phyloP scores from a whole-genome alignment of 1,140 invertebrate species.

The Geopemphigus sp. region DNA sequence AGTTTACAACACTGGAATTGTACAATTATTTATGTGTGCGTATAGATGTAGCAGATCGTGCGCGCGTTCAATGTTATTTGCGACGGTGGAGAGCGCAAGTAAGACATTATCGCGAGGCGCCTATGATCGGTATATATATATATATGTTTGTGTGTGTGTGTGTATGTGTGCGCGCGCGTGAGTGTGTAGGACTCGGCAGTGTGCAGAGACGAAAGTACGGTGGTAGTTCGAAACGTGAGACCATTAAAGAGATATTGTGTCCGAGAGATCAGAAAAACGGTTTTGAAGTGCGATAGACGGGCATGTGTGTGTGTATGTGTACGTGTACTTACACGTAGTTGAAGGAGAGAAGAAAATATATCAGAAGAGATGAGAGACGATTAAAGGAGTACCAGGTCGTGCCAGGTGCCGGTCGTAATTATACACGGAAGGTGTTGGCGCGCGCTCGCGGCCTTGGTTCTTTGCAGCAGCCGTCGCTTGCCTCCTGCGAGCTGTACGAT shows the following conservation, averaged over 20 bases:
- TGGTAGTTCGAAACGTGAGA: slow-evolving; percentile 31
- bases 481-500: too few species aligned
- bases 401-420: slow-evolving; percentile 42
- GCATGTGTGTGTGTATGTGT: background rate
- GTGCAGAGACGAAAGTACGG: background rate
- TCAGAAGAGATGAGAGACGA: slow-evolving; percentile 32
- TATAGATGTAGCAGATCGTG: background rate
- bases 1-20: too few species aligned
- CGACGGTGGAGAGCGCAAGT: background rate
- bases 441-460: background rate
- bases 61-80: background rate
- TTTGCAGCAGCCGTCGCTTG: background rate
- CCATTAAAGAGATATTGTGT: slow-evolving; percentile 46
- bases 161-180: too few species aligned
- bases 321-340: background rate
- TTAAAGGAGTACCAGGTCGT: slow-evolving; percentile 38
- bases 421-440: background rate
- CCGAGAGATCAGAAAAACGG: slow-evolving; percentile 24
- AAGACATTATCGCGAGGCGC: slow-evolving; percentile 24
- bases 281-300: slow-evolving; percentile 9
- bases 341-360: slow-evolving; percentile 9
- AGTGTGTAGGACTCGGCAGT: background rate
- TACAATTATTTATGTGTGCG: too few species aligned
- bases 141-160: too few species aligned
- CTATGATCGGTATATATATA: background rate